Evolutionary conservation across 2,797 vertebrate species (phyloP).

Genomic region (Oceanodroma leucorhoa): DNA sequence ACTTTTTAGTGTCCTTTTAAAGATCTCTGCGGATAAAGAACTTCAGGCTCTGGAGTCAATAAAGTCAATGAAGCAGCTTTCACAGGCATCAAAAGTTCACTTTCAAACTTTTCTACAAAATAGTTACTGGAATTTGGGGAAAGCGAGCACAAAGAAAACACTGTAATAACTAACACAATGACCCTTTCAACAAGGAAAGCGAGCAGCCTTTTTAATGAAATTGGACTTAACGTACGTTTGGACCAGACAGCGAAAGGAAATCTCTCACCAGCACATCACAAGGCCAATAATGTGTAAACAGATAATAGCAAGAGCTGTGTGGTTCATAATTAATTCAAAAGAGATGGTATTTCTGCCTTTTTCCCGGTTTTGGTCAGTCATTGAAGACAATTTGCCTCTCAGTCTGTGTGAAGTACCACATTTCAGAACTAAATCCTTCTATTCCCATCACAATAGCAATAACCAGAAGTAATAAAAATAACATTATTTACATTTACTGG

Average conservation of each 20-base stretch:
- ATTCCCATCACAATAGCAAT: not conserved
- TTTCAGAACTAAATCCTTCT: not conserved
- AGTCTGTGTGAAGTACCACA: not conserved
- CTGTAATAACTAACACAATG: conserved; percentile 60
- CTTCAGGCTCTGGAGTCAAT: conserved; percentile 32
- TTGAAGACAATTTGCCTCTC: not conserved
- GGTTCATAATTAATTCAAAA: conserved; percentile 54
- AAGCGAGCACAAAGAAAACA: conserved; percentile 54
- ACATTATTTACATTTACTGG: not conserved
- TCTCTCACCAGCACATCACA: conserved; percentile 44
- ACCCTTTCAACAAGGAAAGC: conserved; percentile 46
- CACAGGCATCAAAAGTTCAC: conserved; percentile 46
- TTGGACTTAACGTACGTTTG: conserved; percentile 30
- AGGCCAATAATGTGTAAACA: conserved; percentile 57
- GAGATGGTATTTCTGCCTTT: conserved; percentile 39
- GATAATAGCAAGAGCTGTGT: conserved; percentile 40
- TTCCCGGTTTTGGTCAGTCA: not conserved
- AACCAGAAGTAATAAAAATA: not conserved
- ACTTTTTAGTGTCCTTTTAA: conserved; percentile 49
- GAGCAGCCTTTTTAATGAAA: conserved; percentile 42
- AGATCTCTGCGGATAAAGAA: conserved; percentile 38
- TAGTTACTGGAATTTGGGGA: conserved; percentile 47
- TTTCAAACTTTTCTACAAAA: conserved; percentile 42
- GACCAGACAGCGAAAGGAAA: conserved; percentile 59
- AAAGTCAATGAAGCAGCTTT: conserved; percentile 53